A percentile compares a stretch with the other conserved stretches of the same genome.
Evolutionary conservation across 2,113 vertebrate genomes (phyloP).

Genomic region (Tragelaphus strepsiceros): DNA sequence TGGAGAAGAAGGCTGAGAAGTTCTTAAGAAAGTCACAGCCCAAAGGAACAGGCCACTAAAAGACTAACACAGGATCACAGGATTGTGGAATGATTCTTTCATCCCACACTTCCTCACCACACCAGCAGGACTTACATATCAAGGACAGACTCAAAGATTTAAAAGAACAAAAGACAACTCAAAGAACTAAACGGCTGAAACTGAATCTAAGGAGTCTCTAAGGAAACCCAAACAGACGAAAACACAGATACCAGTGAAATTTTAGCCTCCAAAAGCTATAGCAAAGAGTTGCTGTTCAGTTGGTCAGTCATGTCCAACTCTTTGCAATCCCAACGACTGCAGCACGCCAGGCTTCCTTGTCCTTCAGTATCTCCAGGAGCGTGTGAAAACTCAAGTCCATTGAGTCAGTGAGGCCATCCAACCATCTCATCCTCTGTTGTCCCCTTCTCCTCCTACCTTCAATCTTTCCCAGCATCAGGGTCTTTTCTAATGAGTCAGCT

Average conservation of each 20-base stretch:
- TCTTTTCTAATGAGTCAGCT: neutral
- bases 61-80: neutral
- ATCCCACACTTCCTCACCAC: neutral
- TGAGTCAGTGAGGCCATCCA: neutral
- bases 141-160: neutral
- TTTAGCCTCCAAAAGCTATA: neutral
- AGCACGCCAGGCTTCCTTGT: neutral
- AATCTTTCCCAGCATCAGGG: neutral
- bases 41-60: neutral
- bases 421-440: neutral
- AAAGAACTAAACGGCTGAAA: neutral
- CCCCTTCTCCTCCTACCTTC: neutral
- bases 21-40: neutral
- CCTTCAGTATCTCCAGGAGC: neutral
- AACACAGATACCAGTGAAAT: neutral
- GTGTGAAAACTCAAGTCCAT: neutral
- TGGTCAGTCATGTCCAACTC: neutral
- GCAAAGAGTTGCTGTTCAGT: neutral
- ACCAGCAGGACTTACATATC: neutral
- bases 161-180: neutral
- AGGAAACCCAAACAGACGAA: neutral
- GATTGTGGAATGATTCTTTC: neutral
- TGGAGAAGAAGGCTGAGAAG: neutral
- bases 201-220: neutral
- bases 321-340: neutral